Evolutionary conservation across 2,797 vertebrate species (phyloP).

Genomic region (Sebastes matsubarae): DNA sequence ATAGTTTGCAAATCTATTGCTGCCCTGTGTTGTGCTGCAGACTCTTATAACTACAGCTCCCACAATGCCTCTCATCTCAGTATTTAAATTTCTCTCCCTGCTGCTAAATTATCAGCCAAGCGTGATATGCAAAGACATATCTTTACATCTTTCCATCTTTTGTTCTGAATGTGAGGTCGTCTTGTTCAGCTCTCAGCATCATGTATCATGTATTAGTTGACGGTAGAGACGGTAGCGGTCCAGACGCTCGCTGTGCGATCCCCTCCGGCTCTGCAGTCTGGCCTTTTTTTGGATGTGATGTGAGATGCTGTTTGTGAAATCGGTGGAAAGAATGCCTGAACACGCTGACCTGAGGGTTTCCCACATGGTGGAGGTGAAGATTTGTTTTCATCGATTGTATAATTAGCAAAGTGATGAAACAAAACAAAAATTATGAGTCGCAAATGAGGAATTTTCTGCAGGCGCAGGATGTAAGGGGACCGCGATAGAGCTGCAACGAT

Average conservation of each 20-base stretch:
- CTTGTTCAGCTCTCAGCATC: not conserved
- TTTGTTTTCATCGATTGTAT: not conserved
- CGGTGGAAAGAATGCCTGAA: conserved; percentile 10
- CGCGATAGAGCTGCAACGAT: too few relatives aligned
- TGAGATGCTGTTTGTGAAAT: not conserved
- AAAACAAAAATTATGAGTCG: not conserved
- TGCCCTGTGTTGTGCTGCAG: too few relatives aligned
- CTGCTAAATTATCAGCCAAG: too few relatives aligned
- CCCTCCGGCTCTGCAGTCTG: conserved; percentile 1
- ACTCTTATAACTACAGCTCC: not conserved
- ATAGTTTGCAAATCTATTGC: too few relatives aligned
- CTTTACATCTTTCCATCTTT: too few relatives aligned
- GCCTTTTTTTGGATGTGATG: conserved; percentile 22
- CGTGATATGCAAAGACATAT: too few relatives aligned
- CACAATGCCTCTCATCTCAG: not conserved
- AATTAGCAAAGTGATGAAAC: not conserved
- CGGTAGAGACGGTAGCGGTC: not conserved
- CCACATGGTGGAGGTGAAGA: not conserved
- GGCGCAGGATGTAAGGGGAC: too few relatives aligned
- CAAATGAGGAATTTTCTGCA: not conserved
- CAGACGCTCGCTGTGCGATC: not conserved
- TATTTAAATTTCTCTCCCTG: not conserved
- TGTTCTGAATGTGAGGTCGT: not conserved
- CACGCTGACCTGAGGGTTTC: not conserved
- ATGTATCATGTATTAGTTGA: not conserved